These are phyloP conservation scores for Edolisoma coerulescens DNA, from an alignment of 2,113 vertebrate species.

Conservation along the genomic window DNA sequence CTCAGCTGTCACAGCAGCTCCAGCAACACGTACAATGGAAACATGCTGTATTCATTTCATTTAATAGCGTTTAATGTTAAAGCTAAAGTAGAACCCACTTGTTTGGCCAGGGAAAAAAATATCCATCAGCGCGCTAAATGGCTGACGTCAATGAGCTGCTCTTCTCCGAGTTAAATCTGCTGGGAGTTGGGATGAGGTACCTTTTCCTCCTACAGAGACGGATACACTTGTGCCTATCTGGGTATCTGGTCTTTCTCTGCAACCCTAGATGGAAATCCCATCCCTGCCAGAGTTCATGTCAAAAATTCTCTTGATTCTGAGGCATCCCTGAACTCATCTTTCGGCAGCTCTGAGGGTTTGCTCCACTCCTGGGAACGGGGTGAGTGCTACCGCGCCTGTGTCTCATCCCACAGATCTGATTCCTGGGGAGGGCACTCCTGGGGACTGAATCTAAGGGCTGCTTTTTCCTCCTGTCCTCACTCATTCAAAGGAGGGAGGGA, in stretches of 20 bases:
- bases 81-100: conserved; percentile 46
- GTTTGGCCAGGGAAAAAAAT: conserved; percentile 48
- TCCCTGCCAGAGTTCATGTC: not conserved
- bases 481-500: not conserved
- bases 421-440: not conserved
- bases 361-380: not conserved
- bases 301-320: not conserved
- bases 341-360: not conserved
- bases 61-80: conserved; percentile 53
- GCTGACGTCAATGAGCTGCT: not conserved
- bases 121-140: not conserved
- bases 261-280: not conserved
- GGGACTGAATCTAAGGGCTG: not conserved
- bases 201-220: not conserved
- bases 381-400: not conserved
- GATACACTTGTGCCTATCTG: not conserved
- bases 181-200: not conserved
- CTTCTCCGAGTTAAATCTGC: not conserved
- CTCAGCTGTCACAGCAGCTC: conserved; percentile 63
- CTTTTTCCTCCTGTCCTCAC: not conserved
- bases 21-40: conserved; percentile 34
- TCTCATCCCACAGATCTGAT: accelerated
- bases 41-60: conserved; percentile 52
- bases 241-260: not conserved
- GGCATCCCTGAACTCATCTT: not conserved